A percentile compares a stretch with the other conserved stretches of the same genome.
Conservation (phyloP, 1,140 invertebrate genomes). For the Orussus abietinus region DNA sequence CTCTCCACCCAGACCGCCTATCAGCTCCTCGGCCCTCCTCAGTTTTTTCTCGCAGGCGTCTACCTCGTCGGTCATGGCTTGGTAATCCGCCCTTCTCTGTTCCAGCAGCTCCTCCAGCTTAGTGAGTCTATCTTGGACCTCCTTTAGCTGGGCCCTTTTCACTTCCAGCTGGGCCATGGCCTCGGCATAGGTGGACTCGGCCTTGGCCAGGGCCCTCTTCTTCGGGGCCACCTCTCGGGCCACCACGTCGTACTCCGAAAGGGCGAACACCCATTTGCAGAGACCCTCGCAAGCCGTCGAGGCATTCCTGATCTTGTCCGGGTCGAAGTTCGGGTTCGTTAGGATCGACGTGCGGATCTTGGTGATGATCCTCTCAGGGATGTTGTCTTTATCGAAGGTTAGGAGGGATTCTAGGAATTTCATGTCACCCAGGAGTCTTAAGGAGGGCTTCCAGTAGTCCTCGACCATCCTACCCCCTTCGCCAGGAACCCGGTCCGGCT, state of each 20-base stretch:
- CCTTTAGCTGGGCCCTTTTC: conserved; percentile 74
- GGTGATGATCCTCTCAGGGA: conserved; percentile 75
- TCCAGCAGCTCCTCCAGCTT: conserved; percentile 66
- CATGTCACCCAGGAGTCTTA: conserved; percentile 85
- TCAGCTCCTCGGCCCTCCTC: conserved; percentile 85
- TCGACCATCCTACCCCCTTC: conserved; percentile 67
- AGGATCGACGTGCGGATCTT: conserved; percentile 77
- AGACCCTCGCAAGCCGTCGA: conserved; percentile 76
- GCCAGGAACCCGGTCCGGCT: conserved; percentile 79
- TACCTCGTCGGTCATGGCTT: conserved; percentile 75
- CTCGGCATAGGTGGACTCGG: conserved; percentile 66
- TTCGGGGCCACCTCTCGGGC: conserved; percentile 87
- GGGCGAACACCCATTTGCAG: conserved; percentile 87
- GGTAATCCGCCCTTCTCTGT: conserved; percentile 53
- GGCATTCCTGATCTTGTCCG: conserved; percentile 78
- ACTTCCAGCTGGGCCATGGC: conserved; percentile 68
- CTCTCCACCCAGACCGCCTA: conserved; percentile 80
- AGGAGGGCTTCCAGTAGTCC: conserved; percentile 92
- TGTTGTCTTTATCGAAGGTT: conserved; percentile 88
- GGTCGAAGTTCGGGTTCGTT: conserved; percentile 85
- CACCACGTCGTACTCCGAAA: conserved; percentile 90
- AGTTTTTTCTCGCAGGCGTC: conserved; percentile 84
- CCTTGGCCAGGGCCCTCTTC: conserved; percentile 71
- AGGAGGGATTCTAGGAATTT: conserved; percentile 81
- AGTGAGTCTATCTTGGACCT: conserved; percentile 59